Conservation (phyloP, 2,888 invertebrate species). For the Lithophane semibrunnea region DNA sequence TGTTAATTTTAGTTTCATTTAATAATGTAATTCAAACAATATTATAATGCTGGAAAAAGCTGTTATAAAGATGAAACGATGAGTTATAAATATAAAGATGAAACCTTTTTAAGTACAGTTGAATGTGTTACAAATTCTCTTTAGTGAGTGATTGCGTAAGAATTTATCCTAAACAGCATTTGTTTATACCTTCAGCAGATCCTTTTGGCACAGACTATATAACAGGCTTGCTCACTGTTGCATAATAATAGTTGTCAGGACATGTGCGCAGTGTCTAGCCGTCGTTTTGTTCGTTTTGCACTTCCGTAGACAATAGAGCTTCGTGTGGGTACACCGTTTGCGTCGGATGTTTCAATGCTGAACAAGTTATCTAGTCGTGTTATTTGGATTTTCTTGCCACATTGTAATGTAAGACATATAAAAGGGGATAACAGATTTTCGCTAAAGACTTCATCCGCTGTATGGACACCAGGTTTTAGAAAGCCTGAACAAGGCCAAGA, state of each 20-base stretch:
- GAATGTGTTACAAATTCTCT: neutral
- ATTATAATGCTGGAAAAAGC: neutral
- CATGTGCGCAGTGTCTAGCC: constrained; percentile 54
- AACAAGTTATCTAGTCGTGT: constrained; percentile 1
- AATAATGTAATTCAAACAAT: neutral
- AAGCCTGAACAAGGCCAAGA: neutral
- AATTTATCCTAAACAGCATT: neutral
- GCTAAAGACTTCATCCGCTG: neutral
- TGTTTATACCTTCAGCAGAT: neutral
- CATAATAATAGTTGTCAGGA: constrained; percentile 54
- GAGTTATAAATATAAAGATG: too few species aligned
- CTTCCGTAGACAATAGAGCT: constrained; percentile 59
- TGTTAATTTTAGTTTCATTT: neutral
- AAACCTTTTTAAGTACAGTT: neutral
- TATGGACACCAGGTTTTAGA: neutral
- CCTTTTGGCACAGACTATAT: neutral
- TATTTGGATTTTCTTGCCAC: neutral
- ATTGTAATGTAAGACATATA: neutral
- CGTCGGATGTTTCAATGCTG: constrained; percentile 15
- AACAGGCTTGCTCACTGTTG: constrained; percentile 40
- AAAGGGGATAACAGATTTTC: neutral
- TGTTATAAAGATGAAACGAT: neutral
- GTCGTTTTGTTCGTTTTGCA: constrained; percentile 54
- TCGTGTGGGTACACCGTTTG: constrained; percentile 57
- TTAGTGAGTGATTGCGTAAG: neutral